Base-by-base conservation (phyloP, 2,888 invertebrate genomes). In the Geotrupes spiniger region DNA sequence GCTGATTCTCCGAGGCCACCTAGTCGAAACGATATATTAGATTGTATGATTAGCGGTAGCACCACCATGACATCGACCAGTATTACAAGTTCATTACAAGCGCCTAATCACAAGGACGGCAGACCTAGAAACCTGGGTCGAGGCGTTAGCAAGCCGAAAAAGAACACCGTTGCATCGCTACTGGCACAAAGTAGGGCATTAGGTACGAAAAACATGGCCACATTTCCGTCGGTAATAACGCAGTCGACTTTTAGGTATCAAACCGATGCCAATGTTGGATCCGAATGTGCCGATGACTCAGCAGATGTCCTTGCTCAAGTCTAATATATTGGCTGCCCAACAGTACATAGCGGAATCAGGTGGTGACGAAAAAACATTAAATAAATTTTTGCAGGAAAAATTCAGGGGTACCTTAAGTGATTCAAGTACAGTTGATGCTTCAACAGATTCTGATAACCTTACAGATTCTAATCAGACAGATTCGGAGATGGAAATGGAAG, bases 111-210 rank as follows among this genome's bases (percentile, higher is more conserved):
- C 54, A 84, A 90, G 53, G 91, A 91, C 66, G 88, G 89, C 2
- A 74, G 91, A 25, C 90, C 91, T 0, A 79, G 91, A 6, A 91
- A 92, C 74, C 77, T 92, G 16, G 92, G 92, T 15, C 80, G 91
- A 4, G 92, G 92, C 0, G 89, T 91, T 14, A 90, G 90, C 62
- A 91, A 91, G 70, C 92, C 92, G 53, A 92, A 92, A 79, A 92
- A 92, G 77, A 92, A 92, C 70, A 92, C 92, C 0, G 92, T 92
- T 1, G 92, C 92, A 1, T 92, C 92, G 1, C 74, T 92, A 41
- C 74, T 92, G 56, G 92, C 92, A 0, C 92, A 92, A 74, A 90
- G 90, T 65, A 75, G 92, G 49, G 92, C 91, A 3, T 78, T 91
- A 27, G 90, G 76, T 72, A 59, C 51, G 21, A 21, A 21, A 21